Conservation (phyloP, 2,797 vertebrate genomes). For the Sebastes alutus region DNA sequence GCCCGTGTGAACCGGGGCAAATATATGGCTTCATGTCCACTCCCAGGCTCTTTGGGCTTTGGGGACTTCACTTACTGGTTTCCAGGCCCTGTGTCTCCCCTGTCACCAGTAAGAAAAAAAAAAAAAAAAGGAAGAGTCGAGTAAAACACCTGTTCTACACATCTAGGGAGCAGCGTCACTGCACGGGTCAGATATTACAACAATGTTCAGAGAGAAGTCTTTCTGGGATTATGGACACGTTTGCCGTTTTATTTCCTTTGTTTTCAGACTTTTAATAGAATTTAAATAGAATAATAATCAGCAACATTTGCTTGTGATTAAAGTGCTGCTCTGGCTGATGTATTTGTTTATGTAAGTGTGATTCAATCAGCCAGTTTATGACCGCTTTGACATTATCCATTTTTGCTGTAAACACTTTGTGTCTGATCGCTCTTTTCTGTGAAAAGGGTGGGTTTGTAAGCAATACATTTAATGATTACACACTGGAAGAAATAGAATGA, state of each 20-base stretch:
- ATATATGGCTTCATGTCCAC: slow-evolving; percentile 61
- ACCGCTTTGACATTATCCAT: neutral
- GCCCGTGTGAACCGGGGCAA: slow-evolving; percentile 53
- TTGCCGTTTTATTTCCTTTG: neutral
- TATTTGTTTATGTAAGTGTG: neutral
- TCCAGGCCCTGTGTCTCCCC: slow-evolving; percentile 59
- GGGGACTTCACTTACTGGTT: slow-evolving; percentile 57
- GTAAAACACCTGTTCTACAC: slow-evolving; percentile 75
- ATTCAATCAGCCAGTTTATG: neutral
- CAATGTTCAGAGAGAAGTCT: slow-evolving; percentile 1
- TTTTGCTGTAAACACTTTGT: neutral
- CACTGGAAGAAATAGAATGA: neutral
- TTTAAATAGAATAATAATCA: neutral
- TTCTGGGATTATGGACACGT: neutral
- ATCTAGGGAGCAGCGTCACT: slow-evolving; percentile 48
- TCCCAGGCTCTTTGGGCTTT: slow-evolving; percentile 62
- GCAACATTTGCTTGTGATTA: neutral
- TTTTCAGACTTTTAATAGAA: neutral
- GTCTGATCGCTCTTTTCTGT: too few relatives aligned
- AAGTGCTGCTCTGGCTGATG: neutral
- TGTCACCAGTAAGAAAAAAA: slow-evolving; percentile 54
- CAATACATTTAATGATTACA: neutral
- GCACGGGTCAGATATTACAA: slow-evolving; percentile 37
- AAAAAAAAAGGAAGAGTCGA: slow-evolving; percentile 23
- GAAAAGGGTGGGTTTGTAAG: too few relatives aligned